Evolutionary conservation across 1,140 invertebrate species (phyloP).

Genomic region (Tetragnatha versicolor): DNA sequence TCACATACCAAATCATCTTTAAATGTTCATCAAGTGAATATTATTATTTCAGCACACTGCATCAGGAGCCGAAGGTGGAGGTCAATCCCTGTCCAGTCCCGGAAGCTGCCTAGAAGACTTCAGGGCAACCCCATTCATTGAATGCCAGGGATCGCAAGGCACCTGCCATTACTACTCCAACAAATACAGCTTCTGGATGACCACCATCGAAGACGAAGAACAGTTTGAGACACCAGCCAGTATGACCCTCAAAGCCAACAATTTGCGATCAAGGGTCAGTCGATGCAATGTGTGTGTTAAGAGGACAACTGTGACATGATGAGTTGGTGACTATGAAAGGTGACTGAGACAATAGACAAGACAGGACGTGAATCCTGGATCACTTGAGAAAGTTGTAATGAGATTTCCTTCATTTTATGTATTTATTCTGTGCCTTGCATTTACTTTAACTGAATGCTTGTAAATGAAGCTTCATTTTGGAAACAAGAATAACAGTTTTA

Average conservation of each 20-base stretch:
- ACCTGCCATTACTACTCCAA: conserved; percentile 97
- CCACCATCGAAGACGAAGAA: conserved; percentile 76
- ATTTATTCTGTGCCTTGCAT: neutral
- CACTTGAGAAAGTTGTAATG: no score
- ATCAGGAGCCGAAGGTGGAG: conserved; percentile 85
- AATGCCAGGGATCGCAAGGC: conserved; percentile 90
- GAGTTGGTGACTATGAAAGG: neutral
- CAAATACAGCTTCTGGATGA: conserved; percentile 98
- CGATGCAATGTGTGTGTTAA: conserved; percentile 93
- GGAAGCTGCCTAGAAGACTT: conserved; percentile 93
- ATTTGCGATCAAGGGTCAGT: conserved; percentile 82
- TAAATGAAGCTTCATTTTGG: no score
- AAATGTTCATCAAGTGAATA: no score
- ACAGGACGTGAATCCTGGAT: no score
- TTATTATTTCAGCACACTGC: conserved; percentile 77
- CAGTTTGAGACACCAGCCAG: conserved; percentile 85
- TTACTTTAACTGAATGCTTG: no score
- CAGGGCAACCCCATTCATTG: conserved; percentile 86
- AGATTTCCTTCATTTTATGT: neutral
- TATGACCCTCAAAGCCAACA: conserved; percentile 92
- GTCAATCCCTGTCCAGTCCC: conserved; percentile 87
- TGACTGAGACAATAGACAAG: neutral
- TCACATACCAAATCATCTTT: no score
- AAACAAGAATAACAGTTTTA: no score
- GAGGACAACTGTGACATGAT: conserved; percentile 42